Percentiles rank a stretch among this genome's conserved stretches.
phyloP scores from a whole-genome alignment of 1,140 invertebrate genomes.

The Callitettix versicolor region DNA sequence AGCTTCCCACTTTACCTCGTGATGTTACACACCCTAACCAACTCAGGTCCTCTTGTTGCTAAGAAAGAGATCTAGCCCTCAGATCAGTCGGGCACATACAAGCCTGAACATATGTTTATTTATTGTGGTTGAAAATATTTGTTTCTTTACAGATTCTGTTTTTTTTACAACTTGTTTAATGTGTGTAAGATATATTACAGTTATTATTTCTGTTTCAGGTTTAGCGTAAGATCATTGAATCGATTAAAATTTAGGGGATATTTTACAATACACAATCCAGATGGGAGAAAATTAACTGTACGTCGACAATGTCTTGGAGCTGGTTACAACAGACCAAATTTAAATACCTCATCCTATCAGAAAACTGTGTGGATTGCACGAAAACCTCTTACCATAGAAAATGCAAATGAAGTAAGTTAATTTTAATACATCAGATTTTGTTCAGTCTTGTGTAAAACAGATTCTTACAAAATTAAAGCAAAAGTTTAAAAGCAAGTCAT shows the following conservation, averaged over 20 bases:
- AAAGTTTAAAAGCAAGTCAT: neutral
- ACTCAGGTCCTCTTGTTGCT: too few species aligned
- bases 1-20: too few species aligned
- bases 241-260: slow-evolving; percentile 1
- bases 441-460: neutral
- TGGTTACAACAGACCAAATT: neutral
- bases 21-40: too few species aligned
- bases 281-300: slow-evolving; percentile 4
- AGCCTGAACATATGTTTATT: too few species aligned
- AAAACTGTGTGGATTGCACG: slow-evolving; percentile 4
- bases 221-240: neutral
- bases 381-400: neutral
- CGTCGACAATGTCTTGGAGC: neutral
- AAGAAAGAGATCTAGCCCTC: too few species aligned
- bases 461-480: neutral
- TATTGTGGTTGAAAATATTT: too few species aligned
- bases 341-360: neutral
- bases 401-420: neutral
- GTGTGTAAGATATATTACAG: too few species aligned
- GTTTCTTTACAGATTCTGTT: too few species aligned
- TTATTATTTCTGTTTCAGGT: neutral
- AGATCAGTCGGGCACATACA: too few species aligned
- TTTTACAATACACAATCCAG: slow-evolving; percentile 4
- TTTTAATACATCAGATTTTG: neutral
- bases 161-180: too few species aligned